These are phyloP conservation scores for Hippocampus guttulatus DNA, from an alignment of 2,113 vertebrate genomes.

Conservation along the genomic window DNA sequence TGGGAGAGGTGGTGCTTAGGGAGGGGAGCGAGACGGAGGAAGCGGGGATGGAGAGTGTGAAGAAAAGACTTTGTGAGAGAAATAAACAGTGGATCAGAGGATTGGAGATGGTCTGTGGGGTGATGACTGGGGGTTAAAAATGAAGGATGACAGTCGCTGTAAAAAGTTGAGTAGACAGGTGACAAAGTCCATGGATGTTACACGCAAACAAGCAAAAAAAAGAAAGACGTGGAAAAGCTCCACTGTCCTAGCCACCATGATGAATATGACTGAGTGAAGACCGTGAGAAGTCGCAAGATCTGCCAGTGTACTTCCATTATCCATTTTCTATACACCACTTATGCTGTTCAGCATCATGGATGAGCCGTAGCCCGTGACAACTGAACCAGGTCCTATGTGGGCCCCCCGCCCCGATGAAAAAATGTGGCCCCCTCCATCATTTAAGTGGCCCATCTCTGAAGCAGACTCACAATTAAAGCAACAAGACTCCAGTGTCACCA, in stretches of 20 bases:
- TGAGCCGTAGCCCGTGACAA: too few relatives aligned
- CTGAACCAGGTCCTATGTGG: too few relatives aligned
- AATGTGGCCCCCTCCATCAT: too few relatives aligned
- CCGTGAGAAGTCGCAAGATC: too few relatives aligned
- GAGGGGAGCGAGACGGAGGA: slow-evolving; percentile 21
- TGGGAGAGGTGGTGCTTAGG: slow-evolving; percentile 16
- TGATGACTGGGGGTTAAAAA: slow-evolving; percentile 16
- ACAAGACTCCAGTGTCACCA: too few relatives aligned
- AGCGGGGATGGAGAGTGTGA: slow-evolving; percentile 10
- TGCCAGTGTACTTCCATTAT: too few relatives aligned
- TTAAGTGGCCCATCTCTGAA: too few relatives aligned
- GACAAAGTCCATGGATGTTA: not conserved
- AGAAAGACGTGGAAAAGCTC: not conserved
- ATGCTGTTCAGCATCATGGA: too few relatives aligned
- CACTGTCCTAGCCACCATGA: not conserved
- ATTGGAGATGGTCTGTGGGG: slow-evolving; percentile 17
- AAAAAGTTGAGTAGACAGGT: not conserved
- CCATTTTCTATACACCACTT: too few relatives aligned
- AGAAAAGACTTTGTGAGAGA: slow-evolving; percentile 22
- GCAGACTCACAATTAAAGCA: too few relatives aligned
- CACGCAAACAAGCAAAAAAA: not conserved
- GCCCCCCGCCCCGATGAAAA: too few relatives aligned
- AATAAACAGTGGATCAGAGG: slow-evolving; percentile 33
- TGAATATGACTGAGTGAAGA: not conserved
- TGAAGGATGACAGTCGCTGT: slow-evolving; percentile 14